Base-by-base conservation (phyloP, 2,797 vertebrate genomes). In the Brachyalestes nurse region DNA sequence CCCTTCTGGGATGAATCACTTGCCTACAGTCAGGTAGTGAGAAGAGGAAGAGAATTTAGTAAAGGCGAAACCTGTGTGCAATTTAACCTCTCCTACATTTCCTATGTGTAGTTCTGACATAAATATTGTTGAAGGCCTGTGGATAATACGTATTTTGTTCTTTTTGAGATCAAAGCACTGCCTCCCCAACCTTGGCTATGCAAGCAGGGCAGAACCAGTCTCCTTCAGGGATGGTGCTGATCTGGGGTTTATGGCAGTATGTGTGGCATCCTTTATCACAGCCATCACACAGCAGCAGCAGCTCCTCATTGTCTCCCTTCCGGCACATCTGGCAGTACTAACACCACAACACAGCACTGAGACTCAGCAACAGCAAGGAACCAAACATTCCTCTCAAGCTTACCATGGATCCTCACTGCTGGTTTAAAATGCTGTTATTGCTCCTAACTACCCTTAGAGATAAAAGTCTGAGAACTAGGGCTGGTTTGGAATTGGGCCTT, bases 191-290 rank as follows among this genome's bases (percentile, higher is more conserved):
- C 94, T 96, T 96, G 28, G 95, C 93, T 86, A 96, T 96, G 91
- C 96, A 97, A 72, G 95, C 92, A 51, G 96, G 96, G 88, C 96
- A 97, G 89, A 96, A 97, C 96, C 96, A 97, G 88, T 97, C 96
- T 60, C 96, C 96, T 6, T 96, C 95, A 5, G 96, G 96, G 75
- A 97, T 96, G 23, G 91, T 91, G 45, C 91, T 95, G 84, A 97
- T 96, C 90, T 94, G 95, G 86, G 96, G 96, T 77, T 94, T 92
- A 80, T 96, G 96, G 92, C 96, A 97, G 89, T 97, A 97, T 0
- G 95, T 96, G 51, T 97, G 96, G 86, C 96, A 96, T 83, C 96
- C 96, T 91, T 94, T 95, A 85, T 97, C 96, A 79, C 96, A 97
- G 25, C 96, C 96, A 58, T 97, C 96, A 85, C 96, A 97, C 61